Base-by-base conservation (phyloP, 2,888 invertebrate species). In the Thereva unica region DNA sequence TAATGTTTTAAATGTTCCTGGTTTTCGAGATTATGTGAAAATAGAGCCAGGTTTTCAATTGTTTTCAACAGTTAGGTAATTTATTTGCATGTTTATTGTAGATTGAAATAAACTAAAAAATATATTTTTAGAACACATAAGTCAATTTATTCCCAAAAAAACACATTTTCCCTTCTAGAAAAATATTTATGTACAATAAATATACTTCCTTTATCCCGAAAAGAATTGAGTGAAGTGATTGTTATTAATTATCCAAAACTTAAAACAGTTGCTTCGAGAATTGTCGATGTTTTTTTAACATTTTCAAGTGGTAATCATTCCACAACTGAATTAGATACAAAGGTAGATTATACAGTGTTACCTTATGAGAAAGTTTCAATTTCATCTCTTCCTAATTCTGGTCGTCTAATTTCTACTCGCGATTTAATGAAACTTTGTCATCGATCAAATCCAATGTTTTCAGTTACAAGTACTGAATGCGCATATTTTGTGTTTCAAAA, bases 371-470 rank as follows among this genome's bases (percentile, higher is more conserved):
- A 76, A 23, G 71, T 79, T 3, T 70, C 74, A 4, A 66, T 76
- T 0, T 65, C 72, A 7, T 67, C 61, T 3, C 69, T 76, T 37
- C 71, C 76, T 2, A 79, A 77, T 68, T 80, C 80, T 0, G 86
- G 87, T 1, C 84, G 92, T 72, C 80, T 89, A 52, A 90, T 88
- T 34, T 92, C 92, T 0, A 91, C 91, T 0, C 86, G 97, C 72
- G 97, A 97, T 84, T 84, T 97, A 55, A 87, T 97, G 72, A 97
- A 96, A 78, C 92, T 95, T 88, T 97, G 96, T 76, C 84, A 87
- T 4, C 84, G 97, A 75, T 87, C 93, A 4, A 85, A 88, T 8
- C 81, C 86, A 9, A 87, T 89, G 73, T 92, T 92, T 78, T 86
- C 90, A 68, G 87, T 91, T 0, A 85, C 89, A 0, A 90, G 90